Conservation (phyloP, 1,140 invertebrate species). For the Sitobion miscanthi region DNA sequence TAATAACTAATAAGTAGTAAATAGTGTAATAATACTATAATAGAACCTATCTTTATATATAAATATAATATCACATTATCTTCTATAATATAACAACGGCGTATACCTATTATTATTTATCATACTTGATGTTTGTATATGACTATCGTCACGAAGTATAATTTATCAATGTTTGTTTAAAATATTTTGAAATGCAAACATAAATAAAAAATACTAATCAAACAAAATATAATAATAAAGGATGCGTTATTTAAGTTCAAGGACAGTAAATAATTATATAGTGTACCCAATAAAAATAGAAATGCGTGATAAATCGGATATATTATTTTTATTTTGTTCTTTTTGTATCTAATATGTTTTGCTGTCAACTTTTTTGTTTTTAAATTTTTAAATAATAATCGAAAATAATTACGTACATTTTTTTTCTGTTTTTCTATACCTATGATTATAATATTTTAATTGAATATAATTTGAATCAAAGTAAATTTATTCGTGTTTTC, state of each 20-base stretch:
- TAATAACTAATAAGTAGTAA: neutral
- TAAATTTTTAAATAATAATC: neutral
- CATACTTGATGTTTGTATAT: neutral
- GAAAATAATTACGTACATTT: neutral
- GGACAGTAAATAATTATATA: slow-evolving; percentile 26
- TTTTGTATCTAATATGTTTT: neutral
- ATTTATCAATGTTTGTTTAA: neutral
- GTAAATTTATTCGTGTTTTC: neutral
- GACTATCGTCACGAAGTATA: slow-evolving; percentile 3
- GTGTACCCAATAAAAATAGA: neutral
- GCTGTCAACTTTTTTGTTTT: neutral
- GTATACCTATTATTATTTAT: slow-evolving; percentile 5
- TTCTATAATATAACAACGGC: neutral
- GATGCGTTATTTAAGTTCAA: slow-evolving; percentile 42
- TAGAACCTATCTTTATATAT: no score
- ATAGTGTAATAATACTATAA: neutral
- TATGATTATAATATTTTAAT: neutral
- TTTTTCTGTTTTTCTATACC: neutral
- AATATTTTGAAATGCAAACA: neutral
- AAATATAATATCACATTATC: neutral
- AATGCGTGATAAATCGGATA: neutral
- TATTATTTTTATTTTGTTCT: neutral
- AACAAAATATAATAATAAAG: neutral
- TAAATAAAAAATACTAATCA: neutral
- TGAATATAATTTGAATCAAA: neutral